These are phyloP conservation scores for Fulmarus glacialis DNA, from an alignment of 2,113 vertebrate species.

Conservation along the genomic window DNA sequence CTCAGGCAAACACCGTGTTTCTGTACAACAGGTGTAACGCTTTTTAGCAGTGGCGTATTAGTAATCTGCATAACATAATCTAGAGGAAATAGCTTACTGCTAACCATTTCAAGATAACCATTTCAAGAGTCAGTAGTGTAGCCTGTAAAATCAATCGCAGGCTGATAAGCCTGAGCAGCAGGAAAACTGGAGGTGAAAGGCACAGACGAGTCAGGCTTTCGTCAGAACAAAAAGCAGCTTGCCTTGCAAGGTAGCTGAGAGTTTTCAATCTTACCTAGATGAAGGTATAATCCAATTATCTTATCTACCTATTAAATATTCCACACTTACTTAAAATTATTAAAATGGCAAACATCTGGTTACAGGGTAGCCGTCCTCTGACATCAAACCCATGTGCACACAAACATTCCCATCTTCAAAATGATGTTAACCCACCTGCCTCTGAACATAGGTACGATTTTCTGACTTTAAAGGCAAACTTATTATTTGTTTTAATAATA, in stretches of 20 bases:
- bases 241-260: neutral
- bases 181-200: neutral
- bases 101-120: neutral
- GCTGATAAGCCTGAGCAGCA: neutral
- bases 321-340: neutral
- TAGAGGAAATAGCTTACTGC: neutral
- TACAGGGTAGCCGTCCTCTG: neutral
- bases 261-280: neutral
- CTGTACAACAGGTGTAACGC: neutral
- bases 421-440: neutral
- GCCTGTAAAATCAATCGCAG: neutral
- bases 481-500: neutral
- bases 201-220: neutral
- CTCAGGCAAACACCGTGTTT: neutral
- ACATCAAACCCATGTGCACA: fast-evolving
- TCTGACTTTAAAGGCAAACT: neutral
- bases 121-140: neutral
- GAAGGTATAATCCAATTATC: neutral
- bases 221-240: neutral
- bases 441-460: neutral
- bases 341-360: neutral
- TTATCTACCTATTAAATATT: neutral
- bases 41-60: neutral
- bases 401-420: neutral
- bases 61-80: neutral